phyloP scores from a whole-genome alignment of 1,140 invertebrate species.

The Caerostris extrusa region DNA sequence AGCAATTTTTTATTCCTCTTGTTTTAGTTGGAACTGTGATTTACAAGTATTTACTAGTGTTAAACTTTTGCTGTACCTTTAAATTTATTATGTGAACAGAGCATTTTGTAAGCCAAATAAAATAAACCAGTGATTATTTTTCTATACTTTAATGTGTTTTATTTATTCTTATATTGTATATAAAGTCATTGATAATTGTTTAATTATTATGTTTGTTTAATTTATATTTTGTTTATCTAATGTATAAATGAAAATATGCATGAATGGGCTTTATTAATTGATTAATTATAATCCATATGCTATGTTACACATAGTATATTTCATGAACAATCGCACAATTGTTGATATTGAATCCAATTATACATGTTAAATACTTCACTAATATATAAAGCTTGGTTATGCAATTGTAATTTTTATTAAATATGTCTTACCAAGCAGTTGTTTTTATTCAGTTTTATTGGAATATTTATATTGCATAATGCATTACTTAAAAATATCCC shows the following conservation, averaged over 20 bases:
- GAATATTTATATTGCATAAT: not conserved
- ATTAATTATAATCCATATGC: not conserved
- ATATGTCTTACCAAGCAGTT: conserved; percentile 10
- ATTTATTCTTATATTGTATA: not conserved
- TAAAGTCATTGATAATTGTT: not conserved
- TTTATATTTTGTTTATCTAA: not conserved
- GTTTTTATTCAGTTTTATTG: not conserved
- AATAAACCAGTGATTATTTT: not conserved
- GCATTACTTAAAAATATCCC: not conserved
- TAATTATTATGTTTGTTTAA: not conserved
- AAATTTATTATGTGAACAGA: too few relatives aligned
- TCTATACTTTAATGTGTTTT: not conserved
- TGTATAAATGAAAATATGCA: not conserved
- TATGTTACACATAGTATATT: not conserved
- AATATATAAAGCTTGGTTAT: conserved; percentile 14
- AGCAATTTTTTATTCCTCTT: too few relatives aligned
- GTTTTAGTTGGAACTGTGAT: too few relatives aligned
- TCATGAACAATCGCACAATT: conserved; percentile 39
- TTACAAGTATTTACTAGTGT: too few relatives aligned
- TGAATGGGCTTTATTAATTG: not conserved
- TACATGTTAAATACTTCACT: not conserved
- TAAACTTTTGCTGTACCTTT: too few relatives aligned
- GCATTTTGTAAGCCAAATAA: too few relatives aligned
- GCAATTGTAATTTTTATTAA: not conserved
- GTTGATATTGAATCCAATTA: conserved; percentile 19